Conservation (phyloP, 2,113 vertebrate genomes). For the Todiramphus chloris region DNA sequence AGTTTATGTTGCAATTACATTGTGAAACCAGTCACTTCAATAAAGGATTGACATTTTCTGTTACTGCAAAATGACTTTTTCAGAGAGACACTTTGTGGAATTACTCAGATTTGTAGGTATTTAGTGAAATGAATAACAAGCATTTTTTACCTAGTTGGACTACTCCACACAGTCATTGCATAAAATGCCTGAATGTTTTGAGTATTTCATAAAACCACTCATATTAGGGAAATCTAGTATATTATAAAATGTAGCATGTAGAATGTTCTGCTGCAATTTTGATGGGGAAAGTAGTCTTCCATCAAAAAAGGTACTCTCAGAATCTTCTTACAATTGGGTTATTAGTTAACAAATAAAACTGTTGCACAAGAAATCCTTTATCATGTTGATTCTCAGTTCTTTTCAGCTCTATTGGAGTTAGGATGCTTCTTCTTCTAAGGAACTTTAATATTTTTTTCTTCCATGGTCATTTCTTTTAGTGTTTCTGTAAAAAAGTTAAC, state of each 20-base stretch:
- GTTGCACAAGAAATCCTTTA: background rate
- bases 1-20: background rate
- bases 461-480: background rate
- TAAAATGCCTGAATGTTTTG: background rate
- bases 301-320: background rate
- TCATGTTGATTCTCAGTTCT: background rate
- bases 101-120: background rate
- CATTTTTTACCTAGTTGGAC: background rate
- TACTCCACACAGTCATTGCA: background rate
- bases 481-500: background rate
- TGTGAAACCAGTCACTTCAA: background rate
- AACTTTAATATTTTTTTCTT: background rate
- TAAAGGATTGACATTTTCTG: background rate
- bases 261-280: background rate
- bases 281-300: background rate
- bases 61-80: background rate
- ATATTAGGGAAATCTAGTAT: background rate
- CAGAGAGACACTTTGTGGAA: background rate
- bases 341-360: background rate
- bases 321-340: background rate
- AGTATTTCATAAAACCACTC: background rate
- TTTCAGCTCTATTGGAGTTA: background rate
- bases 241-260: background rate
- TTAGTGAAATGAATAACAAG: constrained; percentile 11
- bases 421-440: background rate